Percentiles rank a stretch among this genome's conserved stretches.
Evolutionary conservation across 1,140 invertebrate species (phyloP).

Genomic region (Hycleus phaleratus): DNA sequence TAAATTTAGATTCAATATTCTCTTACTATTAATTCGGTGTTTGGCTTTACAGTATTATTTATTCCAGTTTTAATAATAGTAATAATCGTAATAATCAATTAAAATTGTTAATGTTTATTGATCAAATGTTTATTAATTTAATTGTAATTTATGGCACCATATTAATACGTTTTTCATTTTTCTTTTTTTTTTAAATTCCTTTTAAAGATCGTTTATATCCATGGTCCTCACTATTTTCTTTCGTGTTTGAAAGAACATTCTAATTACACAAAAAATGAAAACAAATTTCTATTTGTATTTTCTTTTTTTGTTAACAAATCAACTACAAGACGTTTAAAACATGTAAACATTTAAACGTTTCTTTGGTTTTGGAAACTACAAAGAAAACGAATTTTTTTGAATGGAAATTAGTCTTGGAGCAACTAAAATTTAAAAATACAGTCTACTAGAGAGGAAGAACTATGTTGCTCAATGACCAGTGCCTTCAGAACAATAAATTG

Average conservation of each 20-base stretch:
- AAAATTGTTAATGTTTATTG: background rate
- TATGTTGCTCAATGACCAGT: no score
- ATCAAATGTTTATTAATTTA: background rate
- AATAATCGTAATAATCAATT: background rate
- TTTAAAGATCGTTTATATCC: background rate
- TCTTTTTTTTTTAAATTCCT: background rate
- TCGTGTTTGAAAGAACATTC: no score
- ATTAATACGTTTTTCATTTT: background rate
- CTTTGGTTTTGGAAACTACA: no score
- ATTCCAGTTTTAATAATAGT: background rate
- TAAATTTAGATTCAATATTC: conserved; percentile 10
- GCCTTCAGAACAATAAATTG: no score
- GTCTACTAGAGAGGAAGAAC: no score
- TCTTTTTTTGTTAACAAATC: no score
- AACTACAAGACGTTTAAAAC: background rate
- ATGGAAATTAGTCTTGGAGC: no score
- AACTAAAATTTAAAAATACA: no score
- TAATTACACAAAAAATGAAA: no score
- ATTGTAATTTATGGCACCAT: background rate
- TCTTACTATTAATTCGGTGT: background rate
- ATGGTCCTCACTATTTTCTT: background rate
- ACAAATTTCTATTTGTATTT: no score
- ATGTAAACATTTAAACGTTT: conserved; percentile 3
- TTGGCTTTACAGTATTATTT: background rate
- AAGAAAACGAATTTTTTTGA: no score